These are phyloP conservation scores for Diuraphis noxia DNA, from an alignment of 1,140 invertebrate species.

Conservation along the genomic window DNA sequence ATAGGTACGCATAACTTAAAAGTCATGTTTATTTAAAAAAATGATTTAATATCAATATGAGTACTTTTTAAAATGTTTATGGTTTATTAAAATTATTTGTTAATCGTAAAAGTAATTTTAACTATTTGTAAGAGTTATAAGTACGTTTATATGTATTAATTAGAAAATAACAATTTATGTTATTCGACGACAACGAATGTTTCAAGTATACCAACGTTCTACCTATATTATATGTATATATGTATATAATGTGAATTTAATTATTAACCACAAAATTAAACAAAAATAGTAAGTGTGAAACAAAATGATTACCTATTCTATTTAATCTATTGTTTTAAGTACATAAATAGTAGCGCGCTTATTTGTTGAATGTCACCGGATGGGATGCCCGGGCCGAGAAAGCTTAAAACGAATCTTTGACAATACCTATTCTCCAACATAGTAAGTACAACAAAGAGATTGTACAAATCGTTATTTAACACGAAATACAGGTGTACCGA, in stretches of 20 bases:
- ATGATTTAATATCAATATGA: background rate
- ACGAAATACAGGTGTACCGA: background rate
- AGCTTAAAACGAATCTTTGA: conserved; percentile 16
- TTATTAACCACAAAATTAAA: background rate
- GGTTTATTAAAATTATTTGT: background rate
- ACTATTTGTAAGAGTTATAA: background rate
- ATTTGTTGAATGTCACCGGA: conserved; percentile 26
- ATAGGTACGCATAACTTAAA: background rate
- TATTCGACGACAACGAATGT: background rate
- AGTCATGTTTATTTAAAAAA: background rate
- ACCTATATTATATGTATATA: background rate
- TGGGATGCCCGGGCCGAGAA: background rate
- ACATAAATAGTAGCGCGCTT: background rate
- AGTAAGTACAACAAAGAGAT: conserved; percentile 18
- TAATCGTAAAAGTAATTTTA: background rate
- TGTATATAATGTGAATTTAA: background rate
- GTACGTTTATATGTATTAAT: background rate
- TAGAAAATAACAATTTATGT: background rate
- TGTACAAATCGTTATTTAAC: conserved; percentile 14
- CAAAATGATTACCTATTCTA: background rate
- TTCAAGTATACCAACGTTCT: background rate
- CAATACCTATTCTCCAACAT: background rate
- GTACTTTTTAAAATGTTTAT: background rate
- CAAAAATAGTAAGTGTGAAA: background rate
- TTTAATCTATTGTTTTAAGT: conserved; percentile 26